Evolutionary conservation across 2,888 invertebrate species (phyloP), one percentile per base, ranked within the genome.

Genomic region (Serripes groenlandicus): DNA sequence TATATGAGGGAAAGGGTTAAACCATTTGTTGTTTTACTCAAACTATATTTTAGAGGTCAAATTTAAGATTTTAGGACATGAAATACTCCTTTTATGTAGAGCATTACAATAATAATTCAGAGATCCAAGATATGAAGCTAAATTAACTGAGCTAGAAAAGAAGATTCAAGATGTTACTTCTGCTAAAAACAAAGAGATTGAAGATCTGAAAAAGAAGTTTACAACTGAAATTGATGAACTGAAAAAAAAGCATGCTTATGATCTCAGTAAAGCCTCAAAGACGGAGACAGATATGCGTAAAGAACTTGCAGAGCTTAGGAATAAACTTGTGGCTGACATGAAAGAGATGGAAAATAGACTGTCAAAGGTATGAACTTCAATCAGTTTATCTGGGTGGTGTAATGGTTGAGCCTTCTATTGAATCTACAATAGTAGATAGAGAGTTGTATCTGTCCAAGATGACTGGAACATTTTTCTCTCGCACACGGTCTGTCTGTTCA

Each of bases 301-400:
- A 32, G 91, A 92, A 28, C 74, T 91, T 32, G 90, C 90, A 26
- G 89, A 88, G 11, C 72, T 92, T 32, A 81, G 85, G 30, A 90
- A 88, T 75, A 88, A 88, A 62, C 86, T 92, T 75, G 89, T 85
- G 3, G 80, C 86, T 18, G 90, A 92, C 73, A 79, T 78, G 35
- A 83, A 83, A 64, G 78, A 76, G 28, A 69, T 77, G 35, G 72
- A 78, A 34, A 56, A 73, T 1, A 69, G 37, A 49, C 66, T 79
- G 18, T 73, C 66, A 18, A 75, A 84, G 75, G 84, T 73, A 62
- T n/a, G 23, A 18, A 28, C 26, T 49, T 56, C 5, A 21, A 56
- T 56, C 11, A 15, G 5, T 15, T 15, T 56, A 7, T n/a, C 7
- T 56, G 9, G n/a, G 5, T 21, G 7, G n/a, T 23, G 26, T 7